Percentiles rank a stretch among this genome's conserved stretches.
Conservation (phyloP, 2,797 vertebrate species). For the Vultur gryphus region DNA sequence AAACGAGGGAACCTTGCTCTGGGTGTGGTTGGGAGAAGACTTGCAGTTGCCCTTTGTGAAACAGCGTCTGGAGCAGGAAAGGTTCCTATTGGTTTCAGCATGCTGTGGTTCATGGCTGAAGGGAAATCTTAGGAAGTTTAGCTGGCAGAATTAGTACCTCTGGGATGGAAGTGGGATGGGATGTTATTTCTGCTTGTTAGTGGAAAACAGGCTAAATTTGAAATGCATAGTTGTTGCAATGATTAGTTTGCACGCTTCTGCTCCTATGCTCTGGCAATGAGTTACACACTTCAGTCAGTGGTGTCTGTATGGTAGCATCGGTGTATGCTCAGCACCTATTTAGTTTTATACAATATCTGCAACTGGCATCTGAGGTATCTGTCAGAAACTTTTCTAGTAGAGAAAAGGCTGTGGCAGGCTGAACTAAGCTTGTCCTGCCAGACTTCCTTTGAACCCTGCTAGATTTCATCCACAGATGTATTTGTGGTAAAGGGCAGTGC, state of each 20-base stretch:
- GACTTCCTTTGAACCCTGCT: conserved; percentile 5
- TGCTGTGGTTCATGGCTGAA: not conserved
- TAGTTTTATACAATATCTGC: not conserved
- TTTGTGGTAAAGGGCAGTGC: not conserved
- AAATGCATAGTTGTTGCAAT: not conserved
- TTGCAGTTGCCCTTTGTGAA: not conserved
- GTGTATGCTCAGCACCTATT: not conserved
- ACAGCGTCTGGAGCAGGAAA: not conserved
- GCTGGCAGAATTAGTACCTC: not conserved
- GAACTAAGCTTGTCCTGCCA: not conserved
- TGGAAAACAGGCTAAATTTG: not conserved
- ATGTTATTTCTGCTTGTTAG: not conserved
- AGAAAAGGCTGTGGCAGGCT: not conserved
- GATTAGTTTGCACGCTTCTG: not conserved
- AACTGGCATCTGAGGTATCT: not conserved
- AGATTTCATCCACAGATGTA: not conserved
- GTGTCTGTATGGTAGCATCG: not conserved
- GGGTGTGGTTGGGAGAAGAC: not conserved
- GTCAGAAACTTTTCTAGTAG: not conserved
- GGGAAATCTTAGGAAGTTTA: not conserved
- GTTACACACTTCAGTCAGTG: not conserved
- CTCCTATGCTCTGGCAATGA: not conserved
- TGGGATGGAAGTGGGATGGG: not conserved
- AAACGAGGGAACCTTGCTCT: not conserved
- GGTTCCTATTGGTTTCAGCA: not conserved